phyloP scores from a whole-genome alignment of 2,797 vertebrate species.

The Crossoptilon crossoptilon region DNA sequence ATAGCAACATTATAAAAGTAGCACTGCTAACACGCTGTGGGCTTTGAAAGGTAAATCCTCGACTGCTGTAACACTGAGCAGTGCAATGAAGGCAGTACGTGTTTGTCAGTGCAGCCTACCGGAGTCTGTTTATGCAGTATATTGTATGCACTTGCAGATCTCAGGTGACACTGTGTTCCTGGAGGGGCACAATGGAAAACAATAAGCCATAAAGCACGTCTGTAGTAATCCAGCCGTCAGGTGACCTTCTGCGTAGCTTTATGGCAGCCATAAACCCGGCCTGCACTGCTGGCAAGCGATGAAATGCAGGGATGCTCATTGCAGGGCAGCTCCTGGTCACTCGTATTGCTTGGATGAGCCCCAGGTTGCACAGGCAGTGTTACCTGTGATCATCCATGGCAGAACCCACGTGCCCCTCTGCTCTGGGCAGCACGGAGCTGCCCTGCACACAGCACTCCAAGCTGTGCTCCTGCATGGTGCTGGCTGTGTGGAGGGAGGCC shows the following conservation, averaged over 20 bases:
- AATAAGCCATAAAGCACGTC: not conserved
- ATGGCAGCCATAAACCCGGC: not conserved
- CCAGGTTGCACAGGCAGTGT: not conserved
- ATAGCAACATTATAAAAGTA: not conserved
- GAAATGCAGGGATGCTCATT: not conserved
- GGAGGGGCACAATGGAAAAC: not conserved
- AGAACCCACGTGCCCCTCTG: not conserved
- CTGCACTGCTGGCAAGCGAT: fast-evolving
- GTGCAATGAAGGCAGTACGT: not conserved
- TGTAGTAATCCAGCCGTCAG: not conserved
- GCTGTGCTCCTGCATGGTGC: not conserved
- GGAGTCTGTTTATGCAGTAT: not conserved
- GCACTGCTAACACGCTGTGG: fast-evolving
- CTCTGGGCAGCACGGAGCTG: not conserved
- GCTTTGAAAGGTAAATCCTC: not conserved
- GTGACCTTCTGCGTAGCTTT: not conserved
- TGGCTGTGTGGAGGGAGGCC: not conserved
- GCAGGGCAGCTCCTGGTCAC: not conserved
- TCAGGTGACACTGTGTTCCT: not conserved
- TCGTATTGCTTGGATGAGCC: not conserved
- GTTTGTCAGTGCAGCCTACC: fast-evolving
- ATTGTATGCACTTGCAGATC: not conserved
- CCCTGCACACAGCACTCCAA: not conserved
- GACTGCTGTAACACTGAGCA: not conserved
- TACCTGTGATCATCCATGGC: not conserved